Percentiles rank a stretch among this genome's conserved stretches.
Conservation (phyloP, 1,140 invertebrate genomes). For the Ceratoteleas bidentatus region DNA sequence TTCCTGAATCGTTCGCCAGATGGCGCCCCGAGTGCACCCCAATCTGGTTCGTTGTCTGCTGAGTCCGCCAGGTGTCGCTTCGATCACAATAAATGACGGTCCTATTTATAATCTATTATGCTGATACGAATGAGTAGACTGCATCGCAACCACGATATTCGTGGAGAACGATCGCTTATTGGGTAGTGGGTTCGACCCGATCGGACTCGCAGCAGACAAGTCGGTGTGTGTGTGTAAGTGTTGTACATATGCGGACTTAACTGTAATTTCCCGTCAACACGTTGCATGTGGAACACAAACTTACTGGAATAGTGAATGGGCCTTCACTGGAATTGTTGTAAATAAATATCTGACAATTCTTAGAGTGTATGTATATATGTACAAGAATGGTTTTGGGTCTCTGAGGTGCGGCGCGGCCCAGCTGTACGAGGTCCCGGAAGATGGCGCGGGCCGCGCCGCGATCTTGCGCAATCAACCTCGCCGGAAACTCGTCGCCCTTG, state of each 20-base stretch:
- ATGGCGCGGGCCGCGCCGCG: too few species aligned
- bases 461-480: too few species aligned
- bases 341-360: constrained; percentile 56
- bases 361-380: constrained; percentile 57
- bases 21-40: too few species aligned
- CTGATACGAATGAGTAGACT: too few species aligned
- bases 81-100: too few species aligned
- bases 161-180: neutral
- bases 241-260: constrained; percentile 12
- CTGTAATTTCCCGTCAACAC: constrained; percentile 16
- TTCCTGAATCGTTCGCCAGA: too few species aligned
- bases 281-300: constrained; percentile 47
- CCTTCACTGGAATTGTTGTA: constrained; percentile 45
- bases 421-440: too few species aligned
- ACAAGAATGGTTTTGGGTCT: constrained; percentile 27
- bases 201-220: neutral
- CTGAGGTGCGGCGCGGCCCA: neutral
- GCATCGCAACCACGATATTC: too few species aligned
- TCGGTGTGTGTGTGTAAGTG: constrained; percentile 1
- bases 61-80: too few species aligned
- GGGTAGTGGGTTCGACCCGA: neutral
- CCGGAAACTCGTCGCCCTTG: too few species aligned
- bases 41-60: too few species aligned
- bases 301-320: constrained; percentile 45
- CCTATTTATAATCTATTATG: too few species aligned